Evolutionary conservation across 2,797 vertebrate genomes (phyloP).

Genomic region (Sebastes nivosus): DNA sequence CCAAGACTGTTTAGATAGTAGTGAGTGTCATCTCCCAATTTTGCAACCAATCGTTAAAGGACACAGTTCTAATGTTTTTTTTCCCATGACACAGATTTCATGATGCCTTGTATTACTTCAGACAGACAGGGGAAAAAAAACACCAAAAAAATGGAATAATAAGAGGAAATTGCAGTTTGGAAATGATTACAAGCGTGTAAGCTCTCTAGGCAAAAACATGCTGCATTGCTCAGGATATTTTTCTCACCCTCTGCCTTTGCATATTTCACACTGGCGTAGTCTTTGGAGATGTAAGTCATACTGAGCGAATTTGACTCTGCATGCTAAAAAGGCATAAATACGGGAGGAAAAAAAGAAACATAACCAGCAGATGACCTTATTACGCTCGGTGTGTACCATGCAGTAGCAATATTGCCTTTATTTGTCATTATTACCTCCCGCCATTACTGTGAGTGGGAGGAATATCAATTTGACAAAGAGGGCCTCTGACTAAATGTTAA

Average conservation of each 20-base stretch:
- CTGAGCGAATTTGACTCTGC: slow-evolving; percentile 73
- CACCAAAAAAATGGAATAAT: slow-evolving; percentile 35
- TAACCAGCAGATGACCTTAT: slow-evolving; percentile 81
- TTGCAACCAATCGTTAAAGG: neutral
- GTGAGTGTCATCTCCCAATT: slow-evolving; percentile 25
- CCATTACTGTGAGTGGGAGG: slow-evolving; percentile 72
- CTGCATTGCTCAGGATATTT: slow-evolving; percentile 64
- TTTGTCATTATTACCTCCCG: slow-evolving; percentile 82
- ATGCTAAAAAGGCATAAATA: slow-evolving; percentile 78
- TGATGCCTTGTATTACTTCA: slow-evolving; percentile 43
- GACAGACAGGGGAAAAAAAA: slow-evolving; percentile 29
- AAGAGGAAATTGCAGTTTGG: slow-evolving; percentile 61
- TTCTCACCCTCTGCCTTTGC: slow-evolving; percentile 68
- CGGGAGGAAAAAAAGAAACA: slow-evolving; percentile 50
- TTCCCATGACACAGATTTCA: slow-evolving; percentile 45
- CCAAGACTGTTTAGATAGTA: slow-evolving; percentile 33
- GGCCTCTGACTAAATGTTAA: slow-evolving; percentile 78
- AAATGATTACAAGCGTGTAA: slow-evolving; percentile 70
- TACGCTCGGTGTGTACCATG: slow-evolving; percentile 66
- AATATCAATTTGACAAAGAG: slow-evolving; percentile 78
- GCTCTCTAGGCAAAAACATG: slow-evolving; percentile 60
- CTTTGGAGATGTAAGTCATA: slow-evolving; percentile 75
- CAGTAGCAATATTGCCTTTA: slow-evolving; percentile 77
- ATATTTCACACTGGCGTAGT: slow-evolving; percentile 74
- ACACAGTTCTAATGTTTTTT: slow-evolving; percentile 22